Evolutionary conservation across 2,888 invertebrate genomes (phyloP), one percentile per base, ranked within the genome.

Genomic region (Pediacus dermestoides): DNA sequence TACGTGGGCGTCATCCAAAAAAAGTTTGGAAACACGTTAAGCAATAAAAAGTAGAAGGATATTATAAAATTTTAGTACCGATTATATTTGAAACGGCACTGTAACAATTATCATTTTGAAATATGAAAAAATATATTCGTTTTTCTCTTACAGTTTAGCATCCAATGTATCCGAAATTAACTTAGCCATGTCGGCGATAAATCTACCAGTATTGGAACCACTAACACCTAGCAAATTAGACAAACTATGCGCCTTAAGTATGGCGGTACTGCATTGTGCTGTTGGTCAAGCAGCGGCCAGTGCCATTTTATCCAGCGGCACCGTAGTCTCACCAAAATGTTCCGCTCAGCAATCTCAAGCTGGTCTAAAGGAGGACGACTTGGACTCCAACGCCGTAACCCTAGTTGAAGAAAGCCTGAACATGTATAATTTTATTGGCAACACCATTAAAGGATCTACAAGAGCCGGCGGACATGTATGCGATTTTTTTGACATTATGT

Each of bases 341-440:
- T 71, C 71, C 16, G 68, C 71, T 13, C 70, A 59, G 10, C 63
- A 60, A 52, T 34, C 55, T 4, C 56, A 52, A 43, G 48, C 58
- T 35, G 60, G 58, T 34, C 46, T 62, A 16, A 68, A 68, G 80
- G 48, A 93, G 62, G 90, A 91, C 45, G 85, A 85, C 55, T 74
- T 79, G 18, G 94, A 94, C 60, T 77, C 82, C 44, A 81, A 85
- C 57, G 88, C 89, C 0, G 82, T 88, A 1, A 80, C 80, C 2
- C 77, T 94, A 44, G 90, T 94, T 0, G 91, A 93, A 64, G 90
- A 89, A 66, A 85, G 89, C 15, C 74, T 94, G 44, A 88, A 89
- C 64, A 80, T 93, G 53, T 92, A 88, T 69, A 84, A 83, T 51
- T 79, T 80, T 50, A 83, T 92, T 41, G 86, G 88, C 2, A 80